phyloP scores from a whole-genome alignment of 2,888 invertebrate species.

The Disparrhopalites patrizii region DNA sequence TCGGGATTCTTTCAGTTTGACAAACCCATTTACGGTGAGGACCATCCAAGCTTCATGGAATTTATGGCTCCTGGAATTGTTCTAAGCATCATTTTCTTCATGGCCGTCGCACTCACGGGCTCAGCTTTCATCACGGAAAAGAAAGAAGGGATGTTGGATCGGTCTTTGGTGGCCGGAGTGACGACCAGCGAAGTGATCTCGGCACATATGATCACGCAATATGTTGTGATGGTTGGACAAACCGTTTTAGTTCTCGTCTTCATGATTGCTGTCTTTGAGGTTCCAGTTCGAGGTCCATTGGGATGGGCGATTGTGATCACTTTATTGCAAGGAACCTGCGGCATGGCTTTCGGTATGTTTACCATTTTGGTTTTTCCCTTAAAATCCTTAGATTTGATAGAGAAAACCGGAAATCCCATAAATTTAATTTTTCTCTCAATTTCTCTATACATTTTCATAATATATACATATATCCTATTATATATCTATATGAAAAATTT shows the following conservation, averaged over 20 bases:
- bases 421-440: too few relatives aligned
- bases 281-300: constrained; percentile 84
- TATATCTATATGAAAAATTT: too few relatives aligned
- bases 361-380: too few relatives aligned
- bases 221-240: constrained; percentile 92
- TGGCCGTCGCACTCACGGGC: constrained; percentile 90
- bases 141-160: constrained; percentile 84
- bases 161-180: constrained; percentile 92
- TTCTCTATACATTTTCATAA: too few relatives aligned
- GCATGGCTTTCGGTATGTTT: constrained; percentile 87
- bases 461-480: too few relatives aligned
- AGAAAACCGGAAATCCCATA: too few relatives aligned
- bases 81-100: constrained; percentile 87
- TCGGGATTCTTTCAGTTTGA: constrained; percentile 67
- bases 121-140: constrained; percentile 85
- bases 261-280: constrained; percentile 84
- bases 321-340: constrained; percentile 84
- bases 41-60: constrained; percentile 88
- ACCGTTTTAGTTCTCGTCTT: constrained; percentile 84
- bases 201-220: constrained; percentile 90
- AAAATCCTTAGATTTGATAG: too few relatives aligned
- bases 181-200: constrained; percentile 86
- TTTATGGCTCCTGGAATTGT: constrained; percentile 66
- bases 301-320: constrained; percentile 79
- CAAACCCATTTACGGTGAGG: constrained; percentile 81